phyloP scores from a whole-genome alignment of 2,113 vertebrate species.

The Pan paniscus region DNA sequence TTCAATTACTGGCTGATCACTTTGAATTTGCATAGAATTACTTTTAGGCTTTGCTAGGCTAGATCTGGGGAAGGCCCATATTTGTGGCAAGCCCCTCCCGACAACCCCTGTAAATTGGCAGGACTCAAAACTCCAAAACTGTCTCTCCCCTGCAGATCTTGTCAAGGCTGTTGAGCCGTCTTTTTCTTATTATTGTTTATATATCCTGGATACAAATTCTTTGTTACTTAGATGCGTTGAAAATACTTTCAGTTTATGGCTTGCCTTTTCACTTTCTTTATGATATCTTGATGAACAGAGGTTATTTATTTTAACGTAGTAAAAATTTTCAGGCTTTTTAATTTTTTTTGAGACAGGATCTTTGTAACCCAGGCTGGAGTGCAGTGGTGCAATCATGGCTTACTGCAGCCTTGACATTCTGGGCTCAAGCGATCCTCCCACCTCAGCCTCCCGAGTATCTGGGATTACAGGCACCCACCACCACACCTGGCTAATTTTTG shows the following conservation, averaged over 20 bases:
- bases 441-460: too few species aligned
- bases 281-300: neutral
- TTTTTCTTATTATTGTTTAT: slow-evolving; percentile 20
- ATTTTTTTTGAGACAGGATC: neutral
- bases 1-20: neutral
- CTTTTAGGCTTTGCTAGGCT: neutral
- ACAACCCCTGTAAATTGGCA: neutral
- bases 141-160: neutral
- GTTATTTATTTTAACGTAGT: slow-evolving; percentile 19
- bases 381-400: too few species aligned
- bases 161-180: neutral
- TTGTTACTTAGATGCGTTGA: neutral
- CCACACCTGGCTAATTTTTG: too few species aligned
- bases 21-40: slow-evolving; percentile 30
- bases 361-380: too few species aligned
- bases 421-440: too few species aligned
- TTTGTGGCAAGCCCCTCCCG: neutral
- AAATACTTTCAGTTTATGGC: neutral
- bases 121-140: slow-evolving; percentile 4
- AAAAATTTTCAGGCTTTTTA: neutral
- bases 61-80: neutral
- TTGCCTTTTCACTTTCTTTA: slow-evolving; percentile 36
- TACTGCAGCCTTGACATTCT: too few species aligned
- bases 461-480: too few species aligned
- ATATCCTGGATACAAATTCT: neutral